Evolutionary conservation across 2,888 invertebrate species (phyloP).

Genomic region (Pegoplata infirma): DNA sequence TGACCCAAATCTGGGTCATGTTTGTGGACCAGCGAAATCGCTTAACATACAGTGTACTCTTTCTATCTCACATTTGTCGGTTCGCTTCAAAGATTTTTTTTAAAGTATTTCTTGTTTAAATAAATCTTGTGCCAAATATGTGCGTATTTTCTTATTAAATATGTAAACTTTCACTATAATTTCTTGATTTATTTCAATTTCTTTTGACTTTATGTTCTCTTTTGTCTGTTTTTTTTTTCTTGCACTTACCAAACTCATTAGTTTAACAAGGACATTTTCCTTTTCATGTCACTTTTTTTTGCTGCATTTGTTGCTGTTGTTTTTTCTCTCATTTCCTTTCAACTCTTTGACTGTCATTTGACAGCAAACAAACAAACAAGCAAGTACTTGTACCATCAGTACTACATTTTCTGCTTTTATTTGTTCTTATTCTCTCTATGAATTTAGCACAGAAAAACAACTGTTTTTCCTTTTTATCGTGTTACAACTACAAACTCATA

Average conservation of each 20-base stretch:
- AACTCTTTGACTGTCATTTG: constrained; percentile 61
- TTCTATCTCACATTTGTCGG: too few species aligned
- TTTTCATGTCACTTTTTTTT: constrained; percentile 54
- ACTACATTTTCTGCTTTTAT: constrained; percentile 27
- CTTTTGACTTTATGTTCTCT: constrained; percentile 39
- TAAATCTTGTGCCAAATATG: too few species aligned
- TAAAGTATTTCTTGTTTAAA: too few species aligned
- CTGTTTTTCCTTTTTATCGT: constrained; percentile 20
- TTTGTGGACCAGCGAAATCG: too few species aligned
- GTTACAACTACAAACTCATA: constrained; percentile 46
- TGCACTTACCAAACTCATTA: constrained; percentile 60
- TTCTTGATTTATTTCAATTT: constrained; percentile 48
- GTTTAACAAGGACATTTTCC: constrained; percentile 60
- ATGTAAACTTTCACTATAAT: constrained; percentile 46
- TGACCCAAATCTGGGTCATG: too few species aligned
- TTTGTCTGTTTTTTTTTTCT: constrained; percentile 20
- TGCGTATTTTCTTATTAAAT: neutral
- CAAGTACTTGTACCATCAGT: constrained; percentile 4
- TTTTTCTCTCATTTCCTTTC: constrained; percentile 50
- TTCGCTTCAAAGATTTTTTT: too few species aligned
- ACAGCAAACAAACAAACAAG: constrained; percentile 55
- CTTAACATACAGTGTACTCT: too few species aligned
- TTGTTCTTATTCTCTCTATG: constrained; percentile 5
- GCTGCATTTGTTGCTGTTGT: constrained; percentile 3
- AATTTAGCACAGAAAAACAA: constrained; percentile 11